Conservation (phyloP, 2,113 vertebrate genomes). For the Pantherophis guttatus region DNA sequence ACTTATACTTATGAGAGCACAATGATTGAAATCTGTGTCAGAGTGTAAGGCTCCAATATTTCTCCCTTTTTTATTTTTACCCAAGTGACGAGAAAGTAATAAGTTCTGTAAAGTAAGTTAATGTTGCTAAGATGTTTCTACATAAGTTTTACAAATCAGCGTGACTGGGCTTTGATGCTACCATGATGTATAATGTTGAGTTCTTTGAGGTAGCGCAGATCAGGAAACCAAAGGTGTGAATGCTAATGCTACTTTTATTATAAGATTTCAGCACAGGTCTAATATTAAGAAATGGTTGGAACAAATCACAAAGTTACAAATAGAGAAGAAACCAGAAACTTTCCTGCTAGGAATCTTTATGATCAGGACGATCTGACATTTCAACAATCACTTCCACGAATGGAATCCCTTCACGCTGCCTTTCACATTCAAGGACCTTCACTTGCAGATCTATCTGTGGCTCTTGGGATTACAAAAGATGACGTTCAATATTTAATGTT, state of each 20-base stretch:
- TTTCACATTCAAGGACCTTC: no score
- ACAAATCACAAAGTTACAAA: no score
- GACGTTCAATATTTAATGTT: no score
- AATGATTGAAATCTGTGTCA: background rate
- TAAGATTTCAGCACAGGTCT: background rate
- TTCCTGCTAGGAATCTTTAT: no score
- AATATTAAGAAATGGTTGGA: no score
- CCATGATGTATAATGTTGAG: background rate
- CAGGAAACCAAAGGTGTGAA: background rate
- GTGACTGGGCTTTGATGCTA: background rate
- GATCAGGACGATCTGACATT: no score
- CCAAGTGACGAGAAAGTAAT: background rate
- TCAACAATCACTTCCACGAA: no score
- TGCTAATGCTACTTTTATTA: background rate
- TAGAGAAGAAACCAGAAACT: no score
- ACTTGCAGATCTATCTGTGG: no score
- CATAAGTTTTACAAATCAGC: background rate
- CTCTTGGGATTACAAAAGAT: no score
- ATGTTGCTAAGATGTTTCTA: background rate
- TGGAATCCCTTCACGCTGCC: no score
- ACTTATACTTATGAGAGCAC: background rate
- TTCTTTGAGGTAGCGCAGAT: background rate
- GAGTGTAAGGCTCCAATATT: background rate
- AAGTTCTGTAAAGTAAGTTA: background rate
- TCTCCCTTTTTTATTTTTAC: background rate